Evolutionary conservation across 1,140 invertebrate genomes (phyloP), one percentile per base, ranked within the genome.

Genomic region (Lethrus apterus): DNA sequence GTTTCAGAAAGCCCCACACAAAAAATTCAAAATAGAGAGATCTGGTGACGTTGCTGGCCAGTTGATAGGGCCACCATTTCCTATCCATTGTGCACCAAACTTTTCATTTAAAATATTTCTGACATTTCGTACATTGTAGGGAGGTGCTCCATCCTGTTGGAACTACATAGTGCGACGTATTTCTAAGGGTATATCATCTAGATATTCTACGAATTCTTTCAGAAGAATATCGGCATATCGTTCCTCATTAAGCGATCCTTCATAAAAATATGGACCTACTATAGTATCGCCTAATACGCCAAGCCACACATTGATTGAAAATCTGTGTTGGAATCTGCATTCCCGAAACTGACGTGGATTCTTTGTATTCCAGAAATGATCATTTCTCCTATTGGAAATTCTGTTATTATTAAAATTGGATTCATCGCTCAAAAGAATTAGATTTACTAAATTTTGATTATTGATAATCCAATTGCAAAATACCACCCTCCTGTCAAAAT

Each of bases 351-450:
- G n/a, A n/a, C 44, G 11, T 45, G 31, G 33, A 45, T 34, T 21
- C 20, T 45, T 11, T n/a, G 29, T 45, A 45, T 45, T 32, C 20
- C 19, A 45, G 11, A n/a, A 45, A 17, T 35, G 19, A 19, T 20
- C 13, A 15, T 2, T 35, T 33, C 23, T 35, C n/a, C n/a, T n/a
- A n/a, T n/a, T n/a, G n/a, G n/a, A n/a, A n/a, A n/a, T n/a, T 34
- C 32, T 21, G 20, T 45, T 45, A 21, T 11, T 45, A 19, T 26
- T 41, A 13, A 41, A 41, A 41, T 26, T 41, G 17, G 23, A 2
- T 45, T 45, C 44, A 35, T 45, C n/a, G 21, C 32, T 45, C 32
- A 4, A 34, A 35, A 45, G 19, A 34, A 45, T 45, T 35, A 45
- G 35, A 35, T 32, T 35, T 35, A 45, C 20, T 45, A 45, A 45